Conservation (phyloP, 2,797 vertebrate genomes). For the Mus caroli region DNA sequence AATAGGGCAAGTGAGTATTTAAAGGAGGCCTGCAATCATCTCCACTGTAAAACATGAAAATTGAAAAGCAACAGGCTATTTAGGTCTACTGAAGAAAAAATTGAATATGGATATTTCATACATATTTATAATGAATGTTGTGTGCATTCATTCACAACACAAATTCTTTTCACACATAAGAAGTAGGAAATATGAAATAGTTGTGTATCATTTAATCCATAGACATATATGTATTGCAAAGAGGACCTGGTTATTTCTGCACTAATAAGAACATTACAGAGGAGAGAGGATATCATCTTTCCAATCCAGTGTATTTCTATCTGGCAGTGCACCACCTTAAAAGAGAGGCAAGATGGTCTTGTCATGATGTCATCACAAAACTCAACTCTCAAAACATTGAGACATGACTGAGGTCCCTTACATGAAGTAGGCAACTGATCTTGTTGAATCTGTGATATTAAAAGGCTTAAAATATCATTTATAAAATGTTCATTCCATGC, state of each 20-base stretch:
- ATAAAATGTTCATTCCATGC: neutral
- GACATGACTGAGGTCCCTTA: slow-evolving; percentile 17
- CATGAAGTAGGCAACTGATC: neutral
- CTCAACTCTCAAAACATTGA: slow-evolving; percentile 30
- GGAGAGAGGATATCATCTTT: neutral
- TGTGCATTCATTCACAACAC: slow-evolving; percentile 47
- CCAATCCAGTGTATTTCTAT: neutral
- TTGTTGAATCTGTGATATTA: neutral
- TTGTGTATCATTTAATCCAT: slow-evolving; percentile 55
- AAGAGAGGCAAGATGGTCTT: neutral
- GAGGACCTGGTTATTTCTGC: slow-evolving; percentile 35
- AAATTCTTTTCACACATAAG: slow-evolving; percentile 74
- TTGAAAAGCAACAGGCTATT: slow-evolving; percentile 68
- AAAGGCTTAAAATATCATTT: neutral
- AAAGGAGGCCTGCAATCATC: slow-evolving; percentile 66
- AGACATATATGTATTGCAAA: neutral
- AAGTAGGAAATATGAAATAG: slow-evolving; percentile 59
- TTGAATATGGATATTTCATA: slow-evolving; percentile 59
- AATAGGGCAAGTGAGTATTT: slow-evolving; percentile 65
- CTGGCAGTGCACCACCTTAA: neutral
- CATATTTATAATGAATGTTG: slow-evolving; percentile 63
- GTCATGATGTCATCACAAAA: slow-evolving; percentile 24
- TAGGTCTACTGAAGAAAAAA: slow-evolving; percentile 67
- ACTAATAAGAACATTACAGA: slow-evolving; percentile 3
- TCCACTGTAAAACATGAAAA: slow-evolving; percentile 67